Evolutionary conservation across 2,113 vertebrate genomes (phyloP).

Genomic region (Odontesthes bonariensis): DNA sequence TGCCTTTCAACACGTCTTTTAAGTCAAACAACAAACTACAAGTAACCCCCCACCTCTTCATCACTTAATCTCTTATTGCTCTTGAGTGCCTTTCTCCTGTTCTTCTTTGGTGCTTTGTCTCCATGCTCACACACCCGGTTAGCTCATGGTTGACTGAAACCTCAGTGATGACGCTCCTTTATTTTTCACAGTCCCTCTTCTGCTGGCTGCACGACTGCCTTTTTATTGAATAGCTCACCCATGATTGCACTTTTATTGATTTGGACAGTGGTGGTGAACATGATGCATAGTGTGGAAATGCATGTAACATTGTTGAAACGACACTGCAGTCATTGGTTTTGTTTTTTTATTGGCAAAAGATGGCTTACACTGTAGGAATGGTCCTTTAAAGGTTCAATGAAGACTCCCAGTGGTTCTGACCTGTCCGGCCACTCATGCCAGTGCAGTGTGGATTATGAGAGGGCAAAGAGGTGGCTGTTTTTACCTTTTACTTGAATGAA

Average conservation of each 20-base stretch:
- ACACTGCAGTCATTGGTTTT: slow-evolving; percentile 2
- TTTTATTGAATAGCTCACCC: slow-evolving; percentile 10
- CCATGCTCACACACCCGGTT: background rate
- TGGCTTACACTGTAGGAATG: background rate
- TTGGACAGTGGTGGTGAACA: background rate
- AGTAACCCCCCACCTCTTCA: slow-evolving; percentile 79
- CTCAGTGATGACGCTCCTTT: slow-evolving; percentile 6
- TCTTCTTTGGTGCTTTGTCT: background rate
- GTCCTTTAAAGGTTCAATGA: background rate
- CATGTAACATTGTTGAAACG: background rate
- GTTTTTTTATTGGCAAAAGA: background rate
- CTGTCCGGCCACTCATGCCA: background rate
- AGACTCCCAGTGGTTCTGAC: background rate
- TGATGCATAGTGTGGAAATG: background rate
- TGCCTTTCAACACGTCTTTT: slow-evolving; percentile 98
- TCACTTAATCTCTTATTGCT: background rate
- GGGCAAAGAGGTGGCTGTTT: accelerated
- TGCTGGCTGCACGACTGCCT: slow-evolving; percentile 20
- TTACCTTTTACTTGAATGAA: background rate
- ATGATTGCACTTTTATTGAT: slow-evolving; percentile 44
- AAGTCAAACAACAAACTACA: slow-evolving; percentile 88
- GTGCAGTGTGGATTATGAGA: background rate
- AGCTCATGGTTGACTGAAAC: slow-evolving; percentile 16
- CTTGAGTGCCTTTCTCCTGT: slow-evolving; percentile 30
- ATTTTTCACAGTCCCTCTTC: background rate